Base-by-base conservation (phyloP, 2,888 invertebrate genomes). In the Rutpela maculata region DNA sequence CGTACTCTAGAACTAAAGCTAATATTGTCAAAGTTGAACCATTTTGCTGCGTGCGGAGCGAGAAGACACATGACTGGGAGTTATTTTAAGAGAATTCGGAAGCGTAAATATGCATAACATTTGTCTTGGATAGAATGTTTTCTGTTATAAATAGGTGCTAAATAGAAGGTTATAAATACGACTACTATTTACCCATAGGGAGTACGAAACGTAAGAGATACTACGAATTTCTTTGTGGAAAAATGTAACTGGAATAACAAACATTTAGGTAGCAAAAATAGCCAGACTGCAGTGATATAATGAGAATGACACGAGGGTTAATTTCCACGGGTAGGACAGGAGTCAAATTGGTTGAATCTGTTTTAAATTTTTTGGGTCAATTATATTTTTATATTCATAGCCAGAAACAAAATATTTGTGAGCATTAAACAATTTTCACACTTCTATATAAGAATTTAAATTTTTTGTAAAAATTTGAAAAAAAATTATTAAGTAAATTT, bases 61-160 rank as follows among this genome's bases (percentile, higher is more conserved):
- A 87, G 80, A 82, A 80, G 73, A 74, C 85, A 85, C 86, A 81
- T 86, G 87, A 85, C 84, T 82, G 75, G 62, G 50, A 74, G 80
- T 84, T 88, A 88, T 88, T 88, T 87, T 84, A 76, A 81, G 86
- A 83, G 78, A 82, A 79, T 85, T 85, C 80, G 81, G 82, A 84
- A 85, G 84, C 81, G 84, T 86, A 87, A 86, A 85, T 86, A 87
- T 87, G 84, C 83, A 82, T 63, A 74, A 85, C 87, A 87, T 87
- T 83, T 67, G 88, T 88, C 88, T 81, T 63, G 69, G 85, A 83
- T 82, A 79, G 73, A 77, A 74, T 68, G 78, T 75, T 69, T 76
- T 66, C 60, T 55, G 79, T 83, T 87, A 88, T 84, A 88, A 88
- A 88, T 88, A 88, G 87, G 83, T 82, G 85, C 75, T 80, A 79